A percentile compares a stretch with the other conserved stretches of the same genome.
phyloP scores from a whole-genome alignment of 2,888 invertebrate species.

The Catocala sponsa region DNA sequence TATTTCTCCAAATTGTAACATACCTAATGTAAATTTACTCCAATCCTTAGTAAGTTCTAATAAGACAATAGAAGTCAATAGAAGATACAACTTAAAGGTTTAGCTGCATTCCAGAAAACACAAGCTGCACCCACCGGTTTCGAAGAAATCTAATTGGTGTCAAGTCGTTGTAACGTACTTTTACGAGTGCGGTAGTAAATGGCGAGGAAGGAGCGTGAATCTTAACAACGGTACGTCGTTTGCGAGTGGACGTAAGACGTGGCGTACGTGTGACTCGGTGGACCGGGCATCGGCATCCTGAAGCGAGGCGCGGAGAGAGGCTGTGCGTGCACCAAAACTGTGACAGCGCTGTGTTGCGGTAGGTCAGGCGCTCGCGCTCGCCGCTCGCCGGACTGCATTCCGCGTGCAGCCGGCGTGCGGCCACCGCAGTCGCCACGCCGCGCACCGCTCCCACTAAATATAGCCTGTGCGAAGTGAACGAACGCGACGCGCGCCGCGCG shows the following conservation, averaged over 20 bases:
- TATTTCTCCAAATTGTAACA: too few species aligned
- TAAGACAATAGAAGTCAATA: conserved; percentile 1
- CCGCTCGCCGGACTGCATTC: conserved; percentile 71
- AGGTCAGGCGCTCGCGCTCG: conserved; percentile 64
- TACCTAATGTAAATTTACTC: too few species aligned
- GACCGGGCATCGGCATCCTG: conserved; percentile 26
- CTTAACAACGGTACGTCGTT: conserved; percentile 35
- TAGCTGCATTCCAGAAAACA: conserved; percentile 28
- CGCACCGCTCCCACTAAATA: conserved; percentile 80
- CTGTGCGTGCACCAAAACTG: conserved; percentile 77
- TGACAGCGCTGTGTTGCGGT: conserved; percentile 79
- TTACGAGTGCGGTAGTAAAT: conserved; percentile 48
- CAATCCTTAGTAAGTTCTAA: too few species aligned
- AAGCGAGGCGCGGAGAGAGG: conserved; percentile 55
- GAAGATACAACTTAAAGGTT: conserved; percentile 28
- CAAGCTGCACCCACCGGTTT: conserved; percentile 36
- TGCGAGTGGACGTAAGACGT: conserved; percentile 22
- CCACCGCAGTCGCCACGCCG: conserved; percentile 49
- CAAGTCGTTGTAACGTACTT: conserved; percentile 43
- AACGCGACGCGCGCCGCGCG: conserved; percentile 56
- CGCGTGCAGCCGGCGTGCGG: conserved; percentile 68
- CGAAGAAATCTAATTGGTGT: conserved; percentile 45
- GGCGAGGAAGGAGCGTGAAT: conserved; percentile 32
- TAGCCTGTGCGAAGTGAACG: conserved; percentile 82
- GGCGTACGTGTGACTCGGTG: conserved; percentile 34